Conservation (phyloP, 2,888 invertebrate species). For the Syritta pipiens region DNA sequence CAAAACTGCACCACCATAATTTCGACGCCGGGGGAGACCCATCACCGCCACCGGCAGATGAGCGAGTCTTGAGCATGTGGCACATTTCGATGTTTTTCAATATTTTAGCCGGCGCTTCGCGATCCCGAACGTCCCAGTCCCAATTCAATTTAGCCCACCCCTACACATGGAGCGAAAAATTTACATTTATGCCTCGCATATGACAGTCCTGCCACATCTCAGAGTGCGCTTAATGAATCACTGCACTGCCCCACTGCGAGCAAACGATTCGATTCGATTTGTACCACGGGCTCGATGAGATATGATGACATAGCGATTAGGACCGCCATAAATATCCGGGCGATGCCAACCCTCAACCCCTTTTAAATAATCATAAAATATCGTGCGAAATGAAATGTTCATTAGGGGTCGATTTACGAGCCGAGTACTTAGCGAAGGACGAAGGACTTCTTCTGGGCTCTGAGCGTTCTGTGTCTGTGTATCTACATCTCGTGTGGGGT, state of each 20-base stretch:
- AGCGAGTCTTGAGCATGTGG: slow-evolving; percentile 54
- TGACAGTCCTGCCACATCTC: slow-evolving; percentile 59
- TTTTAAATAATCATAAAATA: slow-evolving; percentile 69
- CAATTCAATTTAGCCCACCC: slow-evolving; percentile 59
- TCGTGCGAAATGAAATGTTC: slow-evolving; percentile 70
- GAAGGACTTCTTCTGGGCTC: slow-evolving; percentile 36
- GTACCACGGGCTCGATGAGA: slow-evolving; percentile 58
- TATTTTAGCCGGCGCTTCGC: slow-evolving; percentile 55
- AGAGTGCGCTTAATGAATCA: slow-evolving; percentile 63
- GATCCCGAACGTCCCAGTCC: slow-evolving; percentile 23
- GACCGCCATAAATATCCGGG: slow-evolving; percentile 63
- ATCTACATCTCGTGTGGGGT: slow-evolving; percentile 21
- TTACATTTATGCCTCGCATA: slow-evolving; percentile 67
- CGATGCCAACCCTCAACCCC: slow-evolving; percentile 64
- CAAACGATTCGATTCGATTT: slow-evolving; percentile 68
- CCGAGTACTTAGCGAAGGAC: slow-evolving; percentile 60
- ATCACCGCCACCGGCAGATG: neutral
- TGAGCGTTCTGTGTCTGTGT: too few species aligned
- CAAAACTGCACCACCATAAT: neutral
- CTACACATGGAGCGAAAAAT: slow-evolving; percentile 15
- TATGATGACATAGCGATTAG: slow-evolving; percentile 69
- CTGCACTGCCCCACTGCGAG: slow-evolving; percentile 50
- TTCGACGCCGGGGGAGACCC: neutral
- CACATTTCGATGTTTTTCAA: slow-evolving; percentile 66
- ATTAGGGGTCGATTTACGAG: slow-evolving; percentile 70